These are phyloP conservation scores for Oncopeltus fasciatus DNA, from an alignment of 1,140 invertebrate genomes.

Conservation along the genomic window DNA sequence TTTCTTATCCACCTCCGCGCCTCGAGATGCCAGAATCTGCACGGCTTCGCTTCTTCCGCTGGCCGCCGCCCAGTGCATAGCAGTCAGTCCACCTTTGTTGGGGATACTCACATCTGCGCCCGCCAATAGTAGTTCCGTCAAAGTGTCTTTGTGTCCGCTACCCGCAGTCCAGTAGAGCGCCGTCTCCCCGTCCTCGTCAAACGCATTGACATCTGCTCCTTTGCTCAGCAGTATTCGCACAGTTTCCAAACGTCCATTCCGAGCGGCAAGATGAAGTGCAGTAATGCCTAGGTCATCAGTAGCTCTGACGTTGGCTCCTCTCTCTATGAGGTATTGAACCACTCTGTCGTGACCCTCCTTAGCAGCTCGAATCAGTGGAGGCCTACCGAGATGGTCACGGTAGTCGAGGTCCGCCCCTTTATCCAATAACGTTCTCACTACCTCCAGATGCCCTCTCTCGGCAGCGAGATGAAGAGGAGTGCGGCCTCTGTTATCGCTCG, in stretches of 20 bases:
- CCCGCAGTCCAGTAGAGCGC: constrained; percentile 52
- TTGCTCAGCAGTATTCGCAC: neutral
- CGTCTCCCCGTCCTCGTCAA: constrained; percentile 52
- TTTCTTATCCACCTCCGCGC: neutral
- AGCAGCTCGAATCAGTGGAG: neutral
- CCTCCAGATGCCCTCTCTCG: neutral
- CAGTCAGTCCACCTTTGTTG: neutral
- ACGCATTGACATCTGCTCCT: constrained; percentile 7
- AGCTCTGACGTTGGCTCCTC: neutral
- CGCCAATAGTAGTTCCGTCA: constrained; percentile 31
- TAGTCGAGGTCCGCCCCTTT: neutral
- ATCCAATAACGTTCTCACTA: neutral
- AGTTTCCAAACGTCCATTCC: neutral
- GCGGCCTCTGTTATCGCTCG: neutral
- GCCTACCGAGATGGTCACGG: neutral
- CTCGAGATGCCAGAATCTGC: neutral
- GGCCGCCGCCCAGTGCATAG: neutral
- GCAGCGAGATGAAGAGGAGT: neutral
- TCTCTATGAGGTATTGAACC: neutral
- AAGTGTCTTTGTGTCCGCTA: constrained; percentile 38
- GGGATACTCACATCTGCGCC: neutral
- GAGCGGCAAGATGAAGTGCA: neutral
- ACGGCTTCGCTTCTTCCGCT: neutral
- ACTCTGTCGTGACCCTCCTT: neutral
- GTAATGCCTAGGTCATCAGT: neutral